Conservation (phyloP, 2,888 invertebrate genomes). For the Masnerella sp. region DNA sequence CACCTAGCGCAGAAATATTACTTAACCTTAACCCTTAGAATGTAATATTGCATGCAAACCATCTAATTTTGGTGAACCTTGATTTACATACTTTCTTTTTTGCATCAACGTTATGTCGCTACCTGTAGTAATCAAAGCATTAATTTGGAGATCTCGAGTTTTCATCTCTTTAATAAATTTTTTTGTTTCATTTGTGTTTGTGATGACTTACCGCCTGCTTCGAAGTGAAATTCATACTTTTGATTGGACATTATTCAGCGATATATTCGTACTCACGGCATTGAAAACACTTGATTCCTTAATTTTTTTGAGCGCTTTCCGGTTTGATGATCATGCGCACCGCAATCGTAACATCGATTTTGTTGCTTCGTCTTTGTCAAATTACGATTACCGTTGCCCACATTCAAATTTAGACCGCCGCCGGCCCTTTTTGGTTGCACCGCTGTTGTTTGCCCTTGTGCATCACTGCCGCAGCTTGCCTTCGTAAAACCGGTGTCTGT, state of each 20-base stretch:
- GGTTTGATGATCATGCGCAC: background rate
- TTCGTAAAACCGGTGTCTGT: background rate
- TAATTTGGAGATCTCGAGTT: slow-evolving; percentile 5
- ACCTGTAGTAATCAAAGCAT: slow-evolving; percentile 11
- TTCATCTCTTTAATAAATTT: slow-evolving; percentile 3
- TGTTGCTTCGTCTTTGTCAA: background rate
- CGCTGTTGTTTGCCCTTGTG: too few species aligned
- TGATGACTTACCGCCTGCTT: background rate
- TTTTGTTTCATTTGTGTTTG: background rate
- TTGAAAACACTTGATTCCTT: background rate
- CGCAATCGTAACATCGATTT: background rate
- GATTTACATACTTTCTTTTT: background rate
- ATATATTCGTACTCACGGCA: background rate
- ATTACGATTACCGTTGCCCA: too few species aligned
- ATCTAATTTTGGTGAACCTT: background rate
- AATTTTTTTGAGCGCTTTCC: background rate
- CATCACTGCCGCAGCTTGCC: background rate
- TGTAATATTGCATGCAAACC: background rate
- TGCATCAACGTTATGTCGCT: slow-evolving; percentile 5
- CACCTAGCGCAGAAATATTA: background rate
- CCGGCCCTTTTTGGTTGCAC: too few species aligned
- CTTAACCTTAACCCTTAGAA: background rate
- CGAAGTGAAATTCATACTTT: background rate
- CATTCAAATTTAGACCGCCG: too few species aligned
- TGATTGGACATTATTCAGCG: background rate